Evolutionary conservation across 2,888 invertebrate genomes (phyloP).

Genomic region (Coleophora deauratella): DNA sequence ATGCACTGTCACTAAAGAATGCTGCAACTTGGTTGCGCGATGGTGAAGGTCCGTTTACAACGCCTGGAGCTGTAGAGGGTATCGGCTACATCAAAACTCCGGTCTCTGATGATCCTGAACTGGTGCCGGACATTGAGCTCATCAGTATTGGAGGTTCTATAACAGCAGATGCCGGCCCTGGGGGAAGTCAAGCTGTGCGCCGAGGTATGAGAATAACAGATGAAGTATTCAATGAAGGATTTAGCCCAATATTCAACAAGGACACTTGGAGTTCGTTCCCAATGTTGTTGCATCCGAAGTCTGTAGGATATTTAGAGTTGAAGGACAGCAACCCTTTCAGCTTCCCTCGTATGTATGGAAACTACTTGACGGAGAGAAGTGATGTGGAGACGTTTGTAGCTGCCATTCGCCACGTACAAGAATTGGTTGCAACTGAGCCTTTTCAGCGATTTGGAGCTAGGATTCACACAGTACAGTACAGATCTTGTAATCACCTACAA

Average conservation of each 20-base stretch:
- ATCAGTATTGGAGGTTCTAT: conserved; percentile 78
- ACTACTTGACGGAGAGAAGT: conserved; percentile 80
- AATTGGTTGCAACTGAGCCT: conserved; percentile 71
- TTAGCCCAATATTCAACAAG: conserved; percentile 64
- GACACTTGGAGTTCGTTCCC: conserved; percentile 78
- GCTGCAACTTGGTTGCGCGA: conserved; percentile 42
- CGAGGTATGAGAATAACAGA: conserved; percentile 73
- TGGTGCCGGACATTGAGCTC: conserved; percentile 79
- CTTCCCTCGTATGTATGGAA: conserved; percentile 85
- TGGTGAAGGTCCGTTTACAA: conserved; percentile 59
- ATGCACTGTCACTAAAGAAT: conserved; percentile 20
- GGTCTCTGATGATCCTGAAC: conserved; percentile 69
- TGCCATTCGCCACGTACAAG: conserved; percentile 76
- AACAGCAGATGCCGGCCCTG: conserved; percentile 70
- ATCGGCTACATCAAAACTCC: conserved; percentile 78
- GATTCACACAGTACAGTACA: conserved; percentile 64
- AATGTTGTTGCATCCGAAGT: conserved; percentile 83
- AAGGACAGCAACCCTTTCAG: conserved; percentile 82
- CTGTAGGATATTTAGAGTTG: conserved; percentile 79
- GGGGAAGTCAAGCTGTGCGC: conserved; percentile 55
- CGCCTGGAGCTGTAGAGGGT: conserved; percentile 79
- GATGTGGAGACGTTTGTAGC: conserved; percentile 76
- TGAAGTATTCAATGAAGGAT: conserved; percentile 70
- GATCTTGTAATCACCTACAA: conserved; percentile 58
- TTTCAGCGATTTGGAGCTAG: conserved; percentile 74